These are phyloP conservation scores for Rhamphomyia laevipes DNA, from an alignment of 2,888 invertebrate genomes.

Conservation along the genomic window DNA sequence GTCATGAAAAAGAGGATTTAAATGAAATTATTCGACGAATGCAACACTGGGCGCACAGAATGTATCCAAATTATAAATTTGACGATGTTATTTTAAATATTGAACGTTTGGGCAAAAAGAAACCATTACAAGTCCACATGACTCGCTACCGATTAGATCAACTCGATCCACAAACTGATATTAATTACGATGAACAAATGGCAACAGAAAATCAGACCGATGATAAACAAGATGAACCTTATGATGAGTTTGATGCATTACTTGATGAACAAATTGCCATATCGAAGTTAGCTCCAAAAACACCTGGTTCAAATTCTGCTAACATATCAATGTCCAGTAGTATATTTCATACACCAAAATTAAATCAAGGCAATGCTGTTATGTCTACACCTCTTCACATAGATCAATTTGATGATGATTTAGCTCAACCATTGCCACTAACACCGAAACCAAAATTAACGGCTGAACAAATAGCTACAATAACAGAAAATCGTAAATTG, in stretches of 20 bases:
- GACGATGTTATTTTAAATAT: slow-evolving; percentile 69
- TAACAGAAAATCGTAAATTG: slow-evolving; percentile 52
- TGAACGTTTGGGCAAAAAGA: slow-evolving; percentile 61
- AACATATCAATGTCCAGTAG: slow-evolving; percentile 12
- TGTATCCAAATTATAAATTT: slow-evolving; percentile 83
- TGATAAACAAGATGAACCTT: slow-evolving; percentile 33
- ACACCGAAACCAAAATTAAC: slow-evolving; percentile 31
- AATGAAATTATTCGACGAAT: slow-evolving; percentile 65
- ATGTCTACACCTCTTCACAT: slow-evolving; percentile 27
- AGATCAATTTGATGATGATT: slow-evolving; percentile 17
- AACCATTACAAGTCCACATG: slow-evolving; percentile 59
- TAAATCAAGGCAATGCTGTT: slow-evolving; percentile 22
- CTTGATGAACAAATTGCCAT: slow-evolving; percentile 52
- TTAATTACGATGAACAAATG: slow-evolving; percentile 41
- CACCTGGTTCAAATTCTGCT: slow-evolving; percentile 20
- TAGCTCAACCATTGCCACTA: slow-evolving; percentile 26
- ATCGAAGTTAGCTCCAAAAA: slow-evolving; percentile 34
- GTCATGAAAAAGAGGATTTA: slow-evolving; percentile 72
- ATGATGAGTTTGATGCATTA: slow-evolving; percentile 53
- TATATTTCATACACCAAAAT: slow-evolving; percentile 26
- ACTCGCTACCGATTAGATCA: slow-evolving; percentile 44
- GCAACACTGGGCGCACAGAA: slow-evolving; percentile 88
- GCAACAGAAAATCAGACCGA: slow-evolving; percentile 22
- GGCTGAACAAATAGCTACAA: slow-evolving; percentile 54
- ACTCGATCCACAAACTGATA: slow-evolving; percentile 35